Base-by-base conservation (phyloP, 2,797 vertebrate species). In the Halcyon leucocephala region DNA sequence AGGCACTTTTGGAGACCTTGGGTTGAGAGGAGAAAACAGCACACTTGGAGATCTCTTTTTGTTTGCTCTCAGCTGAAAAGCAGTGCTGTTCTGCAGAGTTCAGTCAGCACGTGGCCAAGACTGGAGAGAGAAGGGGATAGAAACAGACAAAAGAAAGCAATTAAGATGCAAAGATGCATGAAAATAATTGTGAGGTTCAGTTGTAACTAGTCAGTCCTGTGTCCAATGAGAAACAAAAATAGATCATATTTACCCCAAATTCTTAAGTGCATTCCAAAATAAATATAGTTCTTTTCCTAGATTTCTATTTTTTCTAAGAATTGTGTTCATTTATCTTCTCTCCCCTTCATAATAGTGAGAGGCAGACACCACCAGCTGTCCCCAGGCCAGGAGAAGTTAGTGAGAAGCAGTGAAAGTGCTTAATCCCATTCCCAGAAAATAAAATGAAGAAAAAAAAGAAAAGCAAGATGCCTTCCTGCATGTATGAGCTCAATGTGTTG, bases 1-100 rank as follows among this genome's bases (percentile, higher is more conserved):
- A 86, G 73, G 55, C 15, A 14, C 39, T 80, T 93, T 60, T 55
- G 55, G 72, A 91, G 49, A 76, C 39, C 58, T 60, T 2, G 25
- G 33, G 20, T 72, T 83, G 67, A 86, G 35, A 86, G 60, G 22
- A 17, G 73, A 77, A 52, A 74, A 46, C 67, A 67, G 12, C 10
- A 55, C 37, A 39, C 69, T 71, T 12, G 37, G 69, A 41, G 49
- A 52, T 46, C 37, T 58, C 10, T 76, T 87, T 90, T 60, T 72
- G 61, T 80, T 93, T 91, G 69, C 54, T 91, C 89, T 85, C 51
- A 82, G 71, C 64, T 82, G 80, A 70, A 85, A 92, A 92, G 58
- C 58, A 76, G 44, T 60, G 62, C 49, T 79, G 39, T 64, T 90
- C 89, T 41, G 21, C 44, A 37, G 86, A 76, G 21, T 39, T 86